Percentiles rank a stretch among this genome's conserved stretches.
Conservation (phyloP, 2,797 vertebrate species). For the Typhlichthys eigenmanni region DNA sequence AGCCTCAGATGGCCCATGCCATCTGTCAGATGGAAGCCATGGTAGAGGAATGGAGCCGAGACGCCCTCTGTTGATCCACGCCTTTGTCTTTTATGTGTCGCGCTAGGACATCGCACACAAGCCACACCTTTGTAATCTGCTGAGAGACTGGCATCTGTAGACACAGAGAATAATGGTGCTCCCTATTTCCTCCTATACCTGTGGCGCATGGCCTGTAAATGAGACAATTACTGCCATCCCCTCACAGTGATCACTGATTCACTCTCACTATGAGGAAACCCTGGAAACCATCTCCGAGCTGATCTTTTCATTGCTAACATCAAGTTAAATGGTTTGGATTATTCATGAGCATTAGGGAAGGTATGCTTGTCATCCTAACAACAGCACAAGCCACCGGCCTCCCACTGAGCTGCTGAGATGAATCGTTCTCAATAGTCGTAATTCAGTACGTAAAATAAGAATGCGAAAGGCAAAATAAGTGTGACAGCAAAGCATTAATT, state of each 20-base stretch:
- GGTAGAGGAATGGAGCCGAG: constrained; percentile 91
- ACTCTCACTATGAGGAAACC: constrained; percentile 40
- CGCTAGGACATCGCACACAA: constrained; percentile 82
- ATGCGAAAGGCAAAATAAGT: no score
- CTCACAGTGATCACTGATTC: constrained; percentile 44
- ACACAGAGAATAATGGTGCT: constrained; percentile 60
- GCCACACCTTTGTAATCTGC: constrained; percentile 90
- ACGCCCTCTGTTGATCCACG: constrained; percentile 92
- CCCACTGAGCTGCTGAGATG: constrained; percentile 4
- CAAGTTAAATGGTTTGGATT: constrained; percentile 52
- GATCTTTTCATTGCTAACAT: constrained; percentile 44
- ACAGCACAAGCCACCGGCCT: constrained; percentile 21
- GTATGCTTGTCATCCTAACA: constrained; percentile 25
- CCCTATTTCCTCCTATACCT: constrained; percentile 77
- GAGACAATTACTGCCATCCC: constrained; percentile 71
- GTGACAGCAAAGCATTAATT: no score
- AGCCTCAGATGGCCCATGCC: constrained; percentile 91
- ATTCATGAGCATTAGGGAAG: constrained; percentile 30
- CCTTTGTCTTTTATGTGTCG: constrained; percentile 92
- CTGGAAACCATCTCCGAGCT: constrained; percentile 48
- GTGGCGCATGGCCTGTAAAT: constrained; percentile 76
- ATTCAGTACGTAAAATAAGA: no score
- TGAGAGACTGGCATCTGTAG: constrained; percentile 60
- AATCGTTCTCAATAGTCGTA: no score
- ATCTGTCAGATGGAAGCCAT: constrained; percentile 93